Evolutionary conservation across 1,140 invertebrate species (phyloP).

Genomic region (Grapholita molesta): DNA sequence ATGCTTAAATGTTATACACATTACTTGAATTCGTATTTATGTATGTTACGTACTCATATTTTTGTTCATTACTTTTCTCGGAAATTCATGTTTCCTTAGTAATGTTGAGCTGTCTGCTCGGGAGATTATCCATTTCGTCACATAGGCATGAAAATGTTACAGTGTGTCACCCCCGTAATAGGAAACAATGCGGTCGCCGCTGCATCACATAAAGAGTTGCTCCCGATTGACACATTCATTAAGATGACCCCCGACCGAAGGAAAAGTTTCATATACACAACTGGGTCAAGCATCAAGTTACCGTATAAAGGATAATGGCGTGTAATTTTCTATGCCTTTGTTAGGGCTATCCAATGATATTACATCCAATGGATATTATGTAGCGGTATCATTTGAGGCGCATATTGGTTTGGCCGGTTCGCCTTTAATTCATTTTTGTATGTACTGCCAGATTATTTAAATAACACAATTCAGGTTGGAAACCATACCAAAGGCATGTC

Average conservation of each 20-base stretch:
- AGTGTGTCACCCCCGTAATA: not conserved
- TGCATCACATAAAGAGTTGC: not conserved
- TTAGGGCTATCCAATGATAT: not conserved
- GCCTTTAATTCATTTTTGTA: too few relatives aligned
- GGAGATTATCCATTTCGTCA: not conserved
- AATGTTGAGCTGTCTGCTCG: not conserved
- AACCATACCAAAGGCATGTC: too few relatives aligned
- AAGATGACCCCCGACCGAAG: not conserved
- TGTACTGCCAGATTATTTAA: too few relatives aligned
- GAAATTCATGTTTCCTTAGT: not conserved
- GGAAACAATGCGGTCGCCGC: not conserved
- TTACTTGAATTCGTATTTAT: too few relatives aligned
- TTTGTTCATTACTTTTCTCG: too few relatives aligned
- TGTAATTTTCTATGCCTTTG: not conserved
- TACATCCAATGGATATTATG: too few relatives aligned
- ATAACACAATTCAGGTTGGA: too few relatives aligned
- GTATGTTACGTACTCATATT: too few relatives aligned
- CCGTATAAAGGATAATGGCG: not conserved
- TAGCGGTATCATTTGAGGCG: too few relatives aligned
- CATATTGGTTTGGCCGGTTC: too few relatives aligned
- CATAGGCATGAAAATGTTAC: not conserved
- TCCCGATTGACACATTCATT: conserved; percentile 10
- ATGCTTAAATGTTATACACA: too few relatives aligned
- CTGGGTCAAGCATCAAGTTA: not conserved
- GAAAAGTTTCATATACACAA: not conserved